Percentiles rank a stretch among this genome's conserved stretches.
Conservation (phyloP, 92 coral and sea anemone genomes). For the Ricordea florida region DNA sequence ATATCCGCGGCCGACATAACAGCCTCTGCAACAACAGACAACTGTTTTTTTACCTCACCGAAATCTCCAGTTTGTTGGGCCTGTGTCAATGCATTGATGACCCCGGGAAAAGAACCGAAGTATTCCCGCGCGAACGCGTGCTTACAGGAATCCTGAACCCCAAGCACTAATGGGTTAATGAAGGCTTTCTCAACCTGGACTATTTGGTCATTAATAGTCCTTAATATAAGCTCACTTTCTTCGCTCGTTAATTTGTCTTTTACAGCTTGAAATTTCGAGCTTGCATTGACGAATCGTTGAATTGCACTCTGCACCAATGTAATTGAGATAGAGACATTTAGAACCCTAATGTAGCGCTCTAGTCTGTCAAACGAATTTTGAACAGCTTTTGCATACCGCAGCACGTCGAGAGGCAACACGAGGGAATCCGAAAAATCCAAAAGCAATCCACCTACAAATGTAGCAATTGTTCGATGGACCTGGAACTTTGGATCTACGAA, state of each 20-base stretch:
- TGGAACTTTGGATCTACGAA: constrained; percentile 82
- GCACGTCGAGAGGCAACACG: constrained; percentile 65
- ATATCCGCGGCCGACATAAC: constrained; percentile 59
- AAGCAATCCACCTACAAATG: constrained; percentile 79
- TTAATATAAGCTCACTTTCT: constrained; percentile 47
- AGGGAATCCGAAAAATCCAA: constrained; percentile 74
- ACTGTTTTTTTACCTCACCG: constrained; percentile 44
- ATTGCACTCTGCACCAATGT: constrained; percentile 56
- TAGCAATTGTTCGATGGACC: constrained; percentile 78
- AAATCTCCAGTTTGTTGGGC: neutral
- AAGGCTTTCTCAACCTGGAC: constrained; percentile 79
- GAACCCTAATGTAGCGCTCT: neutral
- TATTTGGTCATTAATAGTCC: constrained; percentile 82
- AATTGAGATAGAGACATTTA: neutral
- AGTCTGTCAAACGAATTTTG: neutral
- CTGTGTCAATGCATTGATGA: neutral
- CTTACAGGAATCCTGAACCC: neutral
- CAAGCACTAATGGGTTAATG: constrained; percentile 17
- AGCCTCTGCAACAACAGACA: constrained; percentile 62
- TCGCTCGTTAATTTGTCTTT: constrained; percentile 49
- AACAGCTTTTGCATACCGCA: constrained; percentile 22
- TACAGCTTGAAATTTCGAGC: constrained; percentile 44
- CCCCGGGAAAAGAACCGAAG: constrained; percentile 13
- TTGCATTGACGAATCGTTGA: constrained; percentile 58
- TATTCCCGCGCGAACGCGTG: constrained; percentile 18